A percentile compares a stretch with the other conserved stretches of the same genome.
phyloP scores from a whole-genome alignment of 2,113 vertebrate species.

The Ornithorhynchus anatinus region DNA sequence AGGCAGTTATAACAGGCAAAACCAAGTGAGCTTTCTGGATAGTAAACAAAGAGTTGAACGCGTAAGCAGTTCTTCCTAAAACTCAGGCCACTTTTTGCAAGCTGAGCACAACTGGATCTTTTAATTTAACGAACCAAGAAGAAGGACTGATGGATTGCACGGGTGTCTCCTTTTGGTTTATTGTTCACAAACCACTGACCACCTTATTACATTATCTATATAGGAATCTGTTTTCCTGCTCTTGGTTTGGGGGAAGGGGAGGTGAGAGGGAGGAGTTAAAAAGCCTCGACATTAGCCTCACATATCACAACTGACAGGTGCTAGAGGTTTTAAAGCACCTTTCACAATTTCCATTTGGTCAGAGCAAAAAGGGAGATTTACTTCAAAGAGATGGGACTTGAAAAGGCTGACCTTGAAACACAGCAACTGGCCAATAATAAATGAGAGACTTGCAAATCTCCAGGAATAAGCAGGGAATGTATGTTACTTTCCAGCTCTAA shows the following conservation, averaged over 20 bases:
- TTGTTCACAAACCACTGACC: conserved; percentile 48
- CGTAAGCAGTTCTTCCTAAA: conserved; percentile 3
- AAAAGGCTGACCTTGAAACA: conserved; percentile 54
- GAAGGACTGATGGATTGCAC: conserved; percentile 30
- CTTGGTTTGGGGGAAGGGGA: background rate
- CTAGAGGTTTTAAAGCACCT: conserved; percentile 48
- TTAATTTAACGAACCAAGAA: conserved; percentile 32
- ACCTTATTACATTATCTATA: conserved; percentile 37
- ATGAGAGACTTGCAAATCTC: conserved; percentile 32
- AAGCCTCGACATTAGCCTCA: conserved; percentile 53
- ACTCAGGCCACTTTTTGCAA: conserved; percentile 11
- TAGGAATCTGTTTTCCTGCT: conserved; percentile 37
- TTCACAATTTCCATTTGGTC: conserved; percentile 43
- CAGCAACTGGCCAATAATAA: conserved; percentile 10
- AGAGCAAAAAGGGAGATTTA: conserved; percentile 49
- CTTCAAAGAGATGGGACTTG: conserved; percentile 32
- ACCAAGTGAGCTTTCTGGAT: background rate
- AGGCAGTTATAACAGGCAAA: conserved; percentile 1
- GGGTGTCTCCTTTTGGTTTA: conserved; percentile 27
- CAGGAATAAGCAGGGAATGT: conserved; percentile 27
- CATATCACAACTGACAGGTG: conserved; percentile 56
- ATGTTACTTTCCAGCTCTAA: conserved; percentile 26
- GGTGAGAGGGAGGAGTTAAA: conserved; percentile 20
- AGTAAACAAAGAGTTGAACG: conserved; percentile 2
- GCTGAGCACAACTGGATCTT: conserved; percentile 8